These are phyloP conservation scores for Phymatocera aterrima DNA, from an alignment of 2,888 invertebrate species.

Conservation along the genomic window DNA sequence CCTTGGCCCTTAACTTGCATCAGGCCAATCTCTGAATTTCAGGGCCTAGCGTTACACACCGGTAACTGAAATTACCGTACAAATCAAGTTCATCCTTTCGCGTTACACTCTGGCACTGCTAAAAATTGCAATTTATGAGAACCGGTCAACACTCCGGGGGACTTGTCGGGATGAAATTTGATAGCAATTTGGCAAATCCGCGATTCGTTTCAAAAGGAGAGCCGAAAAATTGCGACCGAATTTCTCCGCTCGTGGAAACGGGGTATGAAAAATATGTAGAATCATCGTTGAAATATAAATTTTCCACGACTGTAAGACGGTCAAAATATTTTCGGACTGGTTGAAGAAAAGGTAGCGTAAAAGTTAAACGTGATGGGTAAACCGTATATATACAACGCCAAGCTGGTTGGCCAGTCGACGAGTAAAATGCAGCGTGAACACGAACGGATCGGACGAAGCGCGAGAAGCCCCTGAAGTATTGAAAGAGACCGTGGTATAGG, in stretches of 20 bases:
- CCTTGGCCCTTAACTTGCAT: slow-evolving; percentile 46
- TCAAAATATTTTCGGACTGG: slow-evolving; percentile 33
- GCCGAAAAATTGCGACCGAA: too few species aligned
- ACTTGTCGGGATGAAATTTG: too few species aligned
- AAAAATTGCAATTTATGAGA: slow-evolving; percentile 25
- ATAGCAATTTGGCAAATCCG: too few species aligned
- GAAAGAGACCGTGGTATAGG: slow-evolving; percentile 19
- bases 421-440: slow-evolving; percentile 23
- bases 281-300: slow-evolving; percentile 36
- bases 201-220: too few species aligned
- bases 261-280: slow-evolving; percentile 10
- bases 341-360: not conserved
- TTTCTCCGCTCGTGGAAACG: too few species aligned
- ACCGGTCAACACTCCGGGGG: not conserved
- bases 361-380: not conserved
- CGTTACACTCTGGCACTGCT: slow-evolving; percentile 12
- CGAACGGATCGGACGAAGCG: not conserved
- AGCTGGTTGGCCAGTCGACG: too few species aligned
- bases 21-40: slow-evolving; percentile 27
- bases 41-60: slow-evolving; percentile 6
- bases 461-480: slow-evolving; percentile 10
- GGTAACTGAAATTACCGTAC: slow-evolving; percentile 38
- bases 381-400: too few species aligned
- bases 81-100: slow-evolving; percentile 27
- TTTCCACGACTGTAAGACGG: not conserved